Base-by-base conservation (phyloP, 2,797 vertebrate species). In the Schizothorax lantsangensis region DNA sequence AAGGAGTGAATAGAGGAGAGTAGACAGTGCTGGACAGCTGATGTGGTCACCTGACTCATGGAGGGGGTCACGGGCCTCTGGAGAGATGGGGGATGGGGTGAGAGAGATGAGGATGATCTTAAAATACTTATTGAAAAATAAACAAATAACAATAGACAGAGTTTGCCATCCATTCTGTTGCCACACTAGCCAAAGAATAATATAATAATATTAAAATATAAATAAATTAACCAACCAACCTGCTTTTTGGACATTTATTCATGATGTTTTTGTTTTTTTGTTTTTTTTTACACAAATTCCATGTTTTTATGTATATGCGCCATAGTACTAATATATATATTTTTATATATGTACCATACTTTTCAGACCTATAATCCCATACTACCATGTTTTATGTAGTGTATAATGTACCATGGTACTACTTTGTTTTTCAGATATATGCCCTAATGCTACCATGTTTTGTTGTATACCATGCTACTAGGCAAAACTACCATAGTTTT, bases 21-120 rank as follows among this genome's bases (percentile, higher is more conserved):
- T 11, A 64, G 59, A 78, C 21, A 71, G 47, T 79, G 66, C 19
- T 7, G 45, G 49, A 36, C 74, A 81, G 86, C 81, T 85, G 88
- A 88, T 89, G 84, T 57, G 78, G 74, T 91, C 90, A 91, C 49
- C 82, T 91, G 89, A 88, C 54, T 15, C 10, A 6, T 52, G 77
- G 68, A 47, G 43, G 7, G 15, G 86, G 77, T 66, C 68, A 64
- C 11, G 54, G 49, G 85, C 52, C 40, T 73, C 47, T 79, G 79
- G 33, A 21, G 57, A 81, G 47, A 52, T 49, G 36, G 71, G 85
- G 47, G n/a, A 45, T 83, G 49, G 83, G 49, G 49, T 77, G n/a
- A 21, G 57, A 83, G 47, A 45, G 5, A 79, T 72, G 64, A 74
- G 78, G 26, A 40, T 66, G 68, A 80, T 74, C 64, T 69, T 81